Base-by-base conservation (phyloP, 2,888 invertebrate species). In the Monopis laevigella region DNA sequence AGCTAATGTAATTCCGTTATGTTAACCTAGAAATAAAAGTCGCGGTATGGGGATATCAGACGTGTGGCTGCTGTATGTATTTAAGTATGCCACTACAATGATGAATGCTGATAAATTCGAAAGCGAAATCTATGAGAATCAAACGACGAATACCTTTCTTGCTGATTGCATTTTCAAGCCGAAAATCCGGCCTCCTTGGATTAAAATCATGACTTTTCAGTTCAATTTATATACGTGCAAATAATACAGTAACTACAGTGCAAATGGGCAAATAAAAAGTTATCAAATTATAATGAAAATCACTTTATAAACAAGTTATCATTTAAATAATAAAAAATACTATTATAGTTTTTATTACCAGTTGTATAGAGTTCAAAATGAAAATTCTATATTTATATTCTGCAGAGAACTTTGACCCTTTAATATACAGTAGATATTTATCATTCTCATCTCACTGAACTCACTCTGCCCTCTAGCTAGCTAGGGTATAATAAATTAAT, bases 101-200 rank as follows among this genome's bases (percentile, higher is more conserved):
- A 7, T 24, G 24, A 24, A 24, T 24, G 24, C 2, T 36, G 21
- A 36, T 36, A 21, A 32, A 14, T 32, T 32, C 13, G 21, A 36
- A 36, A 36, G 21, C 36, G 14, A 14, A 13, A 36, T 21, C 16
- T 17, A 32, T 32, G 32, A 17, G 32, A 32, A 32, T 32, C 24
- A n/a, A n/a, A n/a, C n/a, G n/a, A n/a, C n/a, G n/a, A 32, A 13
- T 32, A 78, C 77, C 74, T 71, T 73, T 57, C 53, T 63, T 52
- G 58, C 51, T 51, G 68, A 51, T 47, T 56, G 59, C 71, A 75
- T 77, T 71, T 64, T 77, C 46, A 75, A 65, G 72, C 53, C 64
- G 64, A 74, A 62, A 52, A 69, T 52, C 51, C 58, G 65, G 55
- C 56, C 67, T 60, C 69, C 66, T 58, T 59, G 68, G 40, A 72